These are phyloP conservation scores for Ennomos erosarius DNA, from an alignment of 2,888 invertebrate species.

Conservation along the genomic window DNA sequence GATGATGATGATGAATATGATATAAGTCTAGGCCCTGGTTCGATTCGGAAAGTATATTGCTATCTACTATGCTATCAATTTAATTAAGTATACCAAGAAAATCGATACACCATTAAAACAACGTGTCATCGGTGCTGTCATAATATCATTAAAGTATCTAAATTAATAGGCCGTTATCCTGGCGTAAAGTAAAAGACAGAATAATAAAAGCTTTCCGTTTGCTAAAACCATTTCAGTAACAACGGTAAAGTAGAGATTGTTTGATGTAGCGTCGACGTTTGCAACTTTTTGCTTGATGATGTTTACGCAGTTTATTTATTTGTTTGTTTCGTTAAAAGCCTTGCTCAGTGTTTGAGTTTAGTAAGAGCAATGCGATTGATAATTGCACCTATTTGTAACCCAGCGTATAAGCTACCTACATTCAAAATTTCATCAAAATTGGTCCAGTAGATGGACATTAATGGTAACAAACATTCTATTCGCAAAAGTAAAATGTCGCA, in stretches of 20 bases:
- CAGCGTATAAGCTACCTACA: too few species aligned
- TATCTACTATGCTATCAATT: background rate
- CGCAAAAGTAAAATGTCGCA: too few species aligned
- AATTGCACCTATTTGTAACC: too few species aligned
- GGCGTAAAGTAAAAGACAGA: conserved; percentile 11
- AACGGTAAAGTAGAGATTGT: conserved; percentile 1
- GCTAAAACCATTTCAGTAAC: conserved; percentile 16
- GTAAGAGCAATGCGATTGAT: too few species aligned
- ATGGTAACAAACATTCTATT: too few species aligned
- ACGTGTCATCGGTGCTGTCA: conserved; percentile 3
- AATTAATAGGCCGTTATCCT: conserved; percentile 20
- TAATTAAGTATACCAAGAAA: background rate
- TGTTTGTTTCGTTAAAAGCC: background rate
- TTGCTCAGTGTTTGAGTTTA: background rate
- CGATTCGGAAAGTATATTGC: too few species aligned
- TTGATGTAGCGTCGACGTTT: background rate
- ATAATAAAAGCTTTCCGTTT: conserved; percentile 27
- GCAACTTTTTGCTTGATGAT: conserved; percentile 1
- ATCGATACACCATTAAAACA: conserved; percentile 17
- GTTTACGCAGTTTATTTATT: conserved; percentile 1
- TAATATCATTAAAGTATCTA: conserved; percentile 17
- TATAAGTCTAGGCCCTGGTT: too few species aligned
- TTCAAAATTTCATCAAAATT: too few species aligned
- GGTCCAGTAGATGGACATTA: too few species aligned
- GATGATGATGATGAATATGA: too few species aligned